Conservation (phyloP, 2,888 invertebrate genomes). For the Octodonta nipae region DNA sequence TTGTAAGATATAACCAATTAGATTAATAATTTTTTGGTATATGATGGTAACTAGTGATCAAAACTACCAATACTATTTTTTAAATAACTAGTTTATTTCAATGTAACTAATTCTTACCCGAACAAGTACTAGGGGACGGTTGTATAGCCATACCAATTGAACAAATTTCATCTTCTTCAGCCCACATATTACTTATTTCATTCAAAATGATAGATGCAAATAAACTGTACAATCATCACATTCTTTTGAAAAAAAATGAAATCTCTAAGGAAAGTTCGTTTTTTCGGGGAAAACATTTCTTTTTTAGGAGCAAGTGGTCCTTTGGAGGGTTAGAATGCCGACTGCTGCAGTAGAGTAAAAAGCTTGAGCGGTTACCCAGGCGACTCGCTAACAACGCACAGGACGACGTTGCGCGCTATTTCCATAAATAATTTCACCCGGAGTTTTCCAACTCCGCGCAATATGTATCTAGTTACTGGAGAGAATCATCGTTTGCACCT, state of each 20-base stretch:
- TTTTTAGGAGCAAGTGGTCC: neutral
- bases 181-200: constrained; percentile 43
- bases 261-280: too few species aligned
- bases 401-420: too few species aligned
- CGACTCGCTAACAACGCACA: constrained; percentile 15
- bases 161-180: constrained; percentile 62
- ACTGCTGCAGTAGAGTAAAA: constrained; percentile 17
- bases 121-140: constrained; percentile 58
- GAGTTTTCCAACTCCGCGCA: too few species aligned
- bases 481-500: too few species aligned
- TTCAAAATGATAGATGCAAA: neutral
- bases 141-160: constrained; percentile 74
- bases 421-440: too few species aligned
- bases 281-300: neutral
- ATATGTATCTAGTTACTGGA: too few species aligned
- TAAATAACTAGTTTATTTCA: too few species aligned
- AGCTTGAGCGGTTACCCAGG: constrained; percentile 25
- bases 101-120: constrained; percentile 59
- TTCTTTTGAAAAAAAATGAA: neutral
- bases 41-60: too few species aligned
- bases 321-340: constrained; percentile 3
- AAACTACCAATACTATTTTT: too few species aligned
- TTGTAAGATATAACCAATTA: too few species aligned
- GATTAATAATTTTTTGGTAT: too few species aligned
- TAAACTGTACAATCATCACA: constrained; percentile 1